Conservation (phyloP, 2,888 invertebrate species). For the Oscheius sp. region DNA sequence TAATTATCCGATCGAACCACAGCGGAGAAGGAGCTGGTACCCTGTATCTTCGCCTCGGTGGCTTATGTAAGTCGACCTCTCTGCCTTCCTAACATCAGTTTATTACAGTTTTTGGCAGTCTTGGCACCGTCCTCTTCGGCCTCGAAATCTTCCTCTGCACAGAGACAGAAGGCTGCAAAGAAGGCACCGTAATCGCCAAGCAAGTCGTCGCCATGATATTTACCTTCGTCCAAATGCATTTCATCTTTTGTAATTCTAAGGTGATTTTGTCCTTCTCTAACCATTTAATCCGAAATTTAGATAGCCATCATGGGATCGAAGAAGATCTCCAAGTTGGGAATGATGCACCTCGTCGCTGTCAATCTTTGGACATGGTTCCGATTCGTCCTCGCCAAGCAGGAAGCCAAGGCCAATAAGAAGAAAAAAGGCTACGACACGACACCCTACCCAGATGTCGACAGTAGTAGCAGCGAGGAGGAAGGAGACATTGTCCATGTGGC, state of each 20-base stretch:
- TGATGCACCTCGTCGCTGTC: constrained; percentile 71
- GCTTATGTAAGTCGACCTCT: constrained; percentile 58
- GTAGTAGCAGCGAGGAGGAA: constrained; percentile 3
- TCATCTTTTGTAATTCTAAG: constrained; percentile 72
- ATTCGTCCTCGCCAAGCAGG: constrained; percentile 71
- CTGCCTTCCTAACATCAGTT: not conserved
- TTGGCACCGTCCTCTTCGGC: constrained; percentile 70
- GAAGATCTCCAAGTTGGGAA: constrained; percentile 66
- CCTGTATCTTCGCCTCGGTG: constrained; percentile 69
- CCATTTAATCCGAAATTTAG: constrained; percentile 40
- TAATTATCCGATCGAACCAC: constrained; percentile 56
- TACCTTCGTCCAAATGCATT: constrained; percentile 73
- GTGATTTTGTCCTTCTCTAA: constrained; percentile 47
- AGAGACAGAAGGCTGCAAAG: constrained; percentile 56
- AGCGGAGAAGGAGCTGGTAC: constrained; percentile 69
- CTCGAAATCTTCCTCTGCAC: constrained; percentile 70
- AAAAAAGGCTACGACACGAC: constrained; percentile 36
- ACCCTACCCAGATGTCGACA: not conserved
- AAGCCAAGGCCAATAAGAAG: constrained; percentile 50
- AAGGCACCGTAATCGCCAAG: constrained; percentile 52
- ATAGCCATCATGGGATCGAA: constrained; percentile 62
- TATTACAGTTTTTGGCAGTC: constrained; percentile 68
- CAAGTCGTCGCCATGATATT: constrained; percentile 69
- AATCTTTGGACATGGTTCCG: constrained; percentile 72
- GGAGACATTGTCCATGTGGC: constrained; percentile 9